Evolutionary conservation across 2,888 invertebrate genomes (phyloP).

Genomic region (Melieria omissa): DNA sequence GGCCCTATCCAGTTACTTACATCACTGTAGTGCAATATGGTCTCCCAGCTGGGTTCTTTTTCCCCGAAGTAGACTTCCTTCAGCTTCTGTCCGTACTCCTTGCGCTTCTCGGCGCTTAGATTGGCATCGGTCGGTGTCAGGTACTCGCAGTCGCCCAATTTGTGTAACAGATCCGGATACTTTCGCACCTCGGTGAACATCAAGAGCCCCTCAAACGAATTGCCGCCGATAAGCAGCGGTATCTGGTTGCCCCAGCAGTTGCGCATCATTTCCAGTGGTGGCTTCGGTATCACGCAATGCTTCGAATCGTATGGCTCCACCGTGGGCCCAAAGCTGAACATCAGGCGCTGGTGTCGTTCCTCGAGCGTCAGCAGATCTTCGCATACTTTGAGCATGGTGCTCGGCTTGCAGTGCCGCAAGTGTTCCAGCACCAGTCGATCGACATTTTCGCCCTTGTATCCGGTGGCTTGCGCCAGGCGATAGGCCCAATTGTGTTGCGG

Average conservation of each 20-base stretch:
- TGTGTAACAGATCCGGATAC: conserved; percentile 56
- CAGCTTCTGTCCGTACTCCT: conserved; percentile 63
- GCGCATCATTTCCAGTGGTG: conserved; percentile 63
- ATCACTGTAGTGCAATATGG: conserved; percentile 64
- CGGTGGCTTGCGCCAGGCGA: conserved; percentile 61
- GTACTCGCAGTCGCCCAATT: conserved; percentile 59
- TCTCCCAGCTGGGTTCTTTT: conserved; percentile 60
- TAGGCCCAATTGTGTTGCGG: conserved; percentile 58
- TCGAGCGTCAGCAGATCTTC: conserved; percentile 61
- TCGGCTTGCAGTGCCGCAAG: conserved; percentile 59
- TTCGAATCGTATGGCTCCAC: conserved; percentile 60
- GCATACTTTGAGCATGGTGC: conserved; percentile 60
- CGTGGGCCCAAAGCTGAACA: conserved; percentile 61
- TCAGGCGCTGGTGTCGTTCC: conserved; percentile 58
- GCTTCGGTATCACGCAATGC: conserved; percentile 60
- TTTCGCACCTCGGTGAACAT: conserved; percentile 61
- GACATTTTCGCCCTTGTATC: conserved; percentile 58
- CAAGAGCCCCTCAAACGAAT: conserved; percentile 63
- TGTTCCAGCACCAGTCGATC: conserved; percentile 62
- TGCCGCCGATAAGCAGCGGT: conserved; percentile 64
- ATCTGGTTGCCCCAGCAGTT: conserved; percentile 63
- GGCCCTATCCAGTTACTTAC: conserved; percentile 49
- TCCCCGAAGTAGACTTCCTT: conserved; percentile 67
- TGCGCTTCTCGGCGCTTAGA: conserved; percentile 55
- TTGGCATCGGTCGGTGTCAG: conserved; percentile 60